A percentile compares a stretch with the other conserved stretches of the same genome.
Conservation (phyloP, 1,140 invertebrate species). For the Dreissena rostriformis region DNA sequence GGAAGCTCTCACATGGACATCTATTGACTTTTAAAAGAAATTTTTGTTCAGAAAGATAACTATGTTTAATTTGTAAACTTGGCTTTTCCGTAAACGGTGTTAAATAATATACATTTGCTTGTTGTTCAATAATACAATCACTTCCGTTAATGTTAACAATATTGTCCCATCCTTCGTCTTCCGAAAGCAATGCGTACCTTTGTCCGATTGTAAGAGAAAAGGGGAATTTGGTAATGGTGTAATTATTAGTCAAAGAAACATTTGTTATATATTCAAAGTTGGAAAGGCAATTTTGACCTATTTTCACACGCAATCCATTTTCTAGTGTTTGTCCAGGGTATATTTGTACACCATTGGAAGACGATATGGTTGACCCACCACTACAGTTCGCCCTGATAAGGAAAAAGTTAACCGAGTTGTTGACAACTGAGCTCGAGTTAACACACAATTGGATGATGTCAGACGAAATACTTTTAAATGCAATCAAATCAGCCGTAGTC, state of each 20-base stretch:
- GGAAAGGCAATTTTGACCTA: too few species aligned
- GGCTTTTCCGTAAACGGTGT: too few species aligned
- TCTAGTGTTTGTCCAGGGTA: background rate
- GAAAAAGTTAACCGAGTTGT: background rate
- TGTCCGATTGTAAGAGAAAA: background rate
- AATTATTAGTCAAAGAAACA: background rate
- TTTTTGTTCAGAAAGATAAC: too few species aligned
- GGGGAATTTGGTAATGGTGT: background rate
- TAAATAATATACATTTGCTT: too few species aligned
- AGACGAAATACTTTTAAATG: background rate
- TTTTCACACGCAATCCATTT: too few species aligned
- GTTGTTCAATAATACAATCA: too few species aligned
- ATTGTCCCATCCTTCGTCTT: background rate
- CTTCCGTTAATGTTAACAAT: background rate
- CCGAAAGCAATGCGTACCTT: background rate
- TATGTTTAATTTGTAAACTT: too few species aligned
- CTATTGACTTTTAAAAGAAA: too few species aligned
- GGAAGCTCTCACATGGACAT: too few species aligned
- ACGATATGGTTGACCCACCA: conserved; percentile 1
- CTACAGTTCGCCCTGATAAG: background rate
- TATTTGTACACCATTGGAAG: conserved; percentile 4
- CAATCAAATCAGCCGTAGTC: background rate
- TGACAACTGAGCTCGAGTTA: too few species aligned
- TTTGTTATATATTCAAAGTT: background rate
- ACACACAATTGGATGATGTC: background rate